phyloP scores from a whole-genome alignment of 1,140 invertebrate genomes.

The Aphelenchoides avenae region DNA sequence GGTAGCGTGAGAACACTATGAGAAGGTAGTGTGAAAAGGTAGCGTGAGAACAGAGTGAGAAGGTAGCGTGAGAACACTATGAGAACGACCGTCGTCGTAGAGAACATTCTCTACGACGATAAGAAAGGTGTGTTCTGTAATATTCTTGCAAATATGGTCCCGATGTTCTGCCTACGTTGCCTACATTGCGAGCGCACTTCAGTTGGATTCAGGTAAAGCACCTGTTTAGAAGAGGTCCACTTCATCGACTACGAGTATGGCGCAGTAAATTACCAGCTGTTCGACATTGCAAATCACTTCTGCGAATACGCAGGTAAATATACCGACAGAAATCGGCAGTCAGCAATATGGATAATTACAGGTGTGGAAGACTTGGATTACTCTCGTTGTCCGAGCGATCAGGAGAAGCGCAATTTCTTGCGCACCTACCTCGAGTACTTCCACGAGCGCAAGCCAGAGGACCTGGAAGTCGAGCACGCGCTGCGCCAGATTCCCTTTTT shows the following conservation, averaged over 20 bases:
- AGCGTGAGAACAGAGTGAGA: too few relatives aligned
- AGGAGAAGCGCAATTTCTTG: constrained; percentile 43
- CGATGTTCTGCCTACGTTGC: too few relatives aligned
- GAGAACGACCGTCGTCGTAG: too few relatives aligned
- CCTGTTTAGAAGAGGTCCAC: constrained; percentile 65
- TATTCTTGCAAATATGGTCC: too few relatives aligned
- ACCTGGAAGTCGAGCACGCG: constrained; percentile 26
- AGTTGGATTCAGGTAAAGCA: not conserved
- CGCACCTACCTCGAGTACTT: constrained; percentile 36
- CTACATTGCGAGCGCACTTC: too few relatives aligned
- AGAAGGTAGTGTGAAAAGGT: too few relatives aligned
- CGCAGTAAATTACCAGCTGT: constrained; percentile 85
- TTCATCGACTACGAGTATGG: constrained; percentile 99
- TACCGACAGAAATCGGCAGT: not conserved
- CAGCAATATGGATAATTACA: constrained; percentile 29
- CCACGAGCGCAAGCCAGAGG: not conserved
- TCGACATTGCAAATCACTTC: constrained; percentile 96
- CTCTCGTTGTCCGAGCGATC: constrained; percentile 26
- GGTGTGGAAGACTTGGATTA: constrained; percentile 61
- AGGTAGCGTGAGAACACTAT: too few relatives aligned
- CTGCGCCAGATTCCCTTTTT: constrained; percentile 37
- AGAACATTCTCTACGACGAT: constrained; percentile 26
- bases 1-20: too few relatives aligned
- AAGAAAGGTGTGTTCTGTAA: too few relatives aligned
- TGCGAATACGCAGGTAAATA: constrained; percentile 83